These are phyloP conservation scores for Nothocercus julius DNA, from an alignment of 2,113 vertebrate species.

Conservation along the genomic window DNA sequence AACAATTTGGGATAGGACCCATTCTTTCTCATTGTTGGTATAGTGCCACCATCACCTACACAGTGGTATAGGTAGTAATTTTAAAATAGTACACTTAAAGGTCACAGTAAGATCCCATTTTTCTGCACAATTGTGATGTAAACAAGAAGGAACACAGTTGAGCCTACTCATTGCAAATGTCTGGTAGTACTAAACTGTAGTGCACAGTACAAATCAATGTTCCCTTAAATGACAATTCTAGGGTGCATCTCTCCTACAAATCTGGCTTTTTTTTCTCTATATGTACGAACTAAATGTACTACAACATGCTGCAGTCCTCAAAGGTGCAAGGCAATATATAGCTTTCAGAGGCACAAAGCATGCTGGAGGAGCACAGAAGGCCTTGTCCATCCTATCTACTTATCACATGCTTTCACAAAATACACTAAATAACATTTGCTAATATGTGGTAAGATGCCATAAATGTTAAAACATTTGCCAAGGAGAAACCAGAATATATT, in stretches of 20 bases:
- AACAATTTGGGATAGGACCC: neutral
- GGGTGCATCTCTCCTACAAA: neutral
- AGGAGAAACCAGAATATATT: neutral
- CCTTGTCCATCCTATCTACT: neutral
- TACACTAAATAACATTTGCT: neutral
- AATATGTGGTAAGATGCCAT: neutral
- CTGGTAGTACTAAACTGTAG: neutral
- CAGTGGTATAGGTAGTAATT: neutral
- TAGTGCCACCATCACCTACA: neutral
- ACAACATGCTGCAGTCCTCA: neutral
- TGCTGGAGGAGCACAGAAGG: neutral
- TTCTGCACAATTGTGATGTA: neutral
- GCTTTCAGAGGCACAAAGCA: neutral
- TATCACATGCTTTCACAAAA: neutral
- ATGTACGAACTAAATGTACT: neutral
- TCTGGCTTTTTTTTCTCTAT: neutral
- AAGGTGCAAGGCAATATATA: neutral
- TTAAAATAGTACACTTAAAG: neutral
- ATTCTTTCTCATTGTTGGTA: neutral
- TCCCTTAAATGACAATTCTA: neutral
- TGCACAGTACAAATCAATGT: neutral
- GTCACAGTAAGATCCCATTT: neutral
- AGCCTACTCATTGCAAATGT: neutral
- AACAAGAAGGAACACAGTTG: neutral
- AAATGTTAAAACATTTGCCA: neutral